Evolutionary conservation across 1,140 invertebrate species (phyloP), one percentile per base, ranked within the genome.

Genomic region (Capitella teleta): DNA sequence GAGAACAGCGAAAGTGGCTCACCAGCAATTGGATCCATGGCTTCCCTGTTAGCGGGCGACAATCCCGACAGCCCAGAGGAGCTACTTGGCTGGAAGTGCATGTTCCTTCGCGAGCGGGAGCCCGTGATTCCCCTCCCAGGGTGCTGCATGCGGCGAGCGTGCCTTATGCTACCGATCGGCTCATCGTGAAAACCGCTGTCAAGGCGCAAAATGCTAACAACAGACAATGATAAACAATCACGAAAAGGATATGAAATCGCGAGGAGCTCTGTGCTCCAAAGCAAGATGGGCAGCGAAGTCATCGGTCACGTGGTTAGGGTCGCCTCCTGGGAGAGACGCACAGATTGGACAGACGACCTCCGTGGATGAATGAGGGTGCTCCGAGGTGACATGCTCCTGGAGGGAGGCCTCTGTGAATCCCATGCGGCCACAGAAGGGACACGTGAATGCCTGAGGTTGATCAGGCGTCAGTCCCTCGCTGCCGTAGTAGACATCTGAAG

Each of bases 271-370:
- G 77, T 98, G 93, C 67, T 97, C 91, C 55, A 95, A 72, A 57
- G 86, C 89, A 60, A 98, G 79, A 79, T 97, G 93, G 62, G 87
- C 87, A 58, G 89, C 84, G 77, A 97, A 94, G 77, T 98, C 93
- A 78, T 97, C 91, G 55, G 92, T 95, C 63, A 95, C 86, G 67
- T 93, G 82, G 77, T 96, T 97, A 51, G 93, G 91, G 72, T 98
- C 94, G 28, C 90, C 91, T 59, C 90, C 90, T 47, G 90, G 90
- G 68, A 90, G 78, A 47, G 89, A 85, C 41, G 92, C 92, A 79
- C 93, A 97, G 51, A 97, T 82, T 60, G 93, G 93, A 77, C 93
- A 98, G 38, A 97, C 84, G 66, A 92, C 87, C 84, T 91, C 87
- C 59, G 83, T 80, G 49, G 83, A 82, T 52, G 81, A 82, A 66